Conservation (phyloP, 2,797 vertebrate genomes). For the Sebastes reedi region DNA sequence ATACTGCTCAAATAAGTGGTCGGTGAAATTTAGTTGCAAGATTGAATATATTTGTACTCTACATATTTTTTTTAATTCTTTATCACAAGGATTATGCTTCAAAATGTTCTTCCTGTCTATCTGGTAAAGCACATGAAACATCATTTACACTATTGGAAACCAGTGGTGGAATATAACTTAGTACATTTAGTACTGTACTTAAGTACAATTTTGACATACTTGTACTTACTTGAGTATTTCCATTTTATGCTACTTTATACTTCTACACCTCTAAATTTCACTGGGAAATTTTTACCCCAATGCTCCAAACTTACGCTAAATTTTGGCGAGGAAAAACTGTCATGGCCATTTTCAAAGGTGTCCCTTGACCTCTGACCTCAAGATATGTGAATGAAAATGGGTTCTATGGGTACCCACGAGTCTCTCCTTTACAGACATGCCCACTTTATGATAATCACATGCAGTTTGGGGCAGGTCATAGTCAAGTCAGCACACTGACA, state of each 20-base stretch:
- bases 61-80: neutral
- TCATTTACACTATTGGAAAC: neutral
- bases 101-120: neutral
- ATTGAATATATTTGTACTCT: neutral
- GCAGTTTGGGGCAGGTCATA: too few relatives aligned
- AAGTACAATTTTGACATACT: neutral
- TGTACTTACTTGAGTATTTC: neutral
- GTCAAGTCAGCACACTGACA: too few relatives aligned
- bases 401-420: too few relatives aligned
- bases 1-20: too few relatives aligned
- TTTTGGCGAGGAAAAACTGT: too few relatives aligned
- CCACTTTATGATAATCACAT: too few relatives aligned
- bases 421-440: fast-evolving
- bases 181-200: neutral
- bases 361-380: too few relatives aligned
- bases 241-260: neutral
- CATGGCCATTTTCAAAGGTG: too few relatives aligned
- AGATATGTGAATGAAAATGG: too few relatives aligned
- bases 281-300: neutral
- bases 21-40: neutral
- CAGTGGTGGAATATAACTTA: neutral
- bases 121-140: neutral
- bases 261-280: neutral
- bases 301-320: fast-evolving
- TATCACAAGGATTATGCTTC: neutral